Evolutionary conservation across 2,797 vertebrate genomes (phyloP), one percentile per base, ranked within the genome.

Genomic region (Oreonectes daqikongensis): DNA sequence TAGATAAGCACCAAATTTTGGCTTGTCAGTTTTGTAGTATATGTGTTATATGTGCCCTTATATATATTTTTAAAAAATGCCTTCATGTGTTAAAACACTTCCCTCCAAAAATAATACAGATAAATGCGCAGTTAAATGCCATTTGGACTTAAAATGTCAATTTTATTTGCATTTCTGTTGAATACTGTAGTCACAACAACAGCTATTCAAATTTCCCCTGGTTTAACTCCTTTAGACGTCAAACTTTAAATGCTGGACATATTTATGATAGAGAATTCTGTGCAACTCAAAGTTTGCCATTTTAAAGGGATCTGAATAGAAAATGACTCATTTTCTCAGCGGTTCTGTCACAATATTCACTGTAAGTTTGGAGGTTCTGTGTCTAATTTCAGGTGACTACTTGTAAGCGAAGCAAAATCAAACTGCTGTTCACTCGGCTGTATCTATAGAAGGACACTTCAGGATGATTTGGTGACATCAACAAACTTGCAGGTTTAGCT

Each of bases 121-220:
- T 15, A 4, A 26, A 18, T 38, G 7, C 12, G 3, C 9, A 1
- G 10, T 57, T 40, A 50, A 75, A 18, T 20, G 22, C 15, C 18
- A 15, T 9, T 48, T 55, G 15, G 57, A 52, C 40, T 68, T 48
- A 6, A 17, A 72, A 68, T 26, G 64, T 59, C 20, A 38, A 28
- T 64, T 79, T 72, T 72, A 83, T 79, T 79, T 28, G 42, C 76
- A 42, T 42, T 72, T 79, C 53, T 69, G 22, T 40, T 15, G 15
- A 67, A 75, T 30, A 73, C 22, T 60, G 64, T 48, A 66, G 42
- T 69, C 65, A 69, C 68, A 76, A 81, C 35, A 44, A 50, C 69
- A 73, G 69, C 44, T 59, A 30, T 59, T 59, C 5, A 59, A 28
- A 72, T 53, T 68, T 22, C 32, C 24, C 17, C 40, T 50, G 28